Evolutionary conservation across 2,797 vertebrate genomes (phyloP).

Genomic region (Aplochiton taeniatus): DNA sequence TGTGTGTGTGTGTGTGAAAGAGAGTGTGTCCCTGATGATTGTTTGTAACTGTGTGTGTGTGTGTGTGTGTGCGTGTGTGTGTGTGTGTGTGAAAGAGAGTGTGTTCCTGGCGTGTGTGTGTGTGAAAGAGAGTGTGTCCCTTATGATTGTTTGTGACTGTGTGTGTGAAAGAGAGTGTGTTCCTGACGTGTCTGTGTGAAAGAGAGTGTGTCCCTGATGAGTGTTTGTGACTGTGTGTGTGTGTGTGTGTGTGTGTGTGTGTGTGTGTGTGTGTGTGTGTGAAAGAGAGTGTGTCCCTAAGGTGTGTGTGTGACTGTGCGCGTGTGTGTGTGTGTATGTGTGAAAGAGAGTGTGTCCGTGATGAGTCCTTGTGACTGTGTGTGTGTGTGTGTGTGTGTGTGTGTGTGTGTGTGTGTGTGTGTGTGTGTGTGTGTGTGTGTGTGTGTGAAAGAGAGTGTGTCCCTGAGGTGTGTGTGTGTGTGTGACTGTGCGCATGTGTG

Average conservation of each 20-base stretch:
- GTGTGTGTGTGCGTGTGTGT: not conserved
- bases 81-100: too few species aligned
- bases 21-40: not conserved
- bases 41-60: not conserved
- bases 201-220: too few species aligned
- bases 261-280: too few species aligned
- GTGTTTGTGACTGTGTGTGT: too few species aligned
- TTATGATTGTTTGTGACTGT: constrained; percentile 2
- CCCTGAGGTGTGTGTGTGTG: not conserved
- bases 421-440: constrained; percentile 4
- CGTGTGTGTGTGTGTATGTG: not conserved
- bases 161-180: too few species aligned
- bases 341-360: not conserved
- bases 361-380: not conserved
- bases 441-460: constrained; percentile 10
- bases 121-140: constrained; percentile 12
- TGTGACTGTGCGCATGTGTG: not conserved
- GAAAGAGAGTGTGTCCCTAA: too few species aligned
- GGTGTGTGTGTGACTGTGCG: not conserved
- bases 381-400: not conserved
- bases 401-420: not conserved
- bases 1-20: constrained; percentile 14
- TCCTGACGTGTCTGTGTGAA: not conserved
- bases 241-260: too few species aligned
- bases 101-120: constrained; percentile 19